Evolutionary conservation across 1,140 invertebrate species (phyloP), one percentile per base, ranked within the genome.

Genomic region (Samia ricini): DNA sequence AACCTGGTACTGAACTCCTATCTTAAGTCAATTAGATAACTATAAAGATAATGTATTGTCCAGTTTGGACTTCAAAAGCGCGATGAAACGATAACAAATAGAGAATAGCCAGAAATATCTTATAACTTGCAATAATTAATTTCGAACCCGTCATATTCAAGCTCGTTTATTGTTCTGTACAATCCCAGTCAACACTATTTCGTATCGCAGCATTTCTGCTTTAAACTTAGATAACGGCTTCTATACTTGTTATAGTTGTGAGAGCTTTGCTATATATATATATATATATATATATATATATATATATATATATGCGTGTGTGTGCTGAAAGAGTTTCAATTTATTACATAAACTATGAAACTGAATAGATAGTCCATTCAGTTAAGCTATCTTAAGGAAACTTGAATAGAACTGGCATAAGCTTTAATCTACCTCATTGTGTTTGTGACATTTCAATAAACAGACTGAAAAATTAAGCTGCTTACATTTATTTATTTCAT

Each of bases 51-150:
- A 55, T 15, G 15, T 8, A 12, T 55, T 15, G n/a, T 24, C 21
- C 21, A 10, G 22, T 15, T 24, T 23, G 20, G 2, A 22, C 3
- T 52, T 23, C 50, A 4, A 57, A 36, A 29, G 18, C 12, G 6
- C 51, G 20, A 66, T 61, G 29, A 66, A 55, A 57, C 57, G 64
- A 67, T 58, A 67, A 64, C 51, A 18, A 60, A 54, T 18, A 56
- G 61, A 58, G 49, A 65, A 49, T 33, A 20, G 12, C 23, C 26
- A 22, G 56, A 22, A 60, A 57, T 55, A 51, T 26, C 56, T 21
- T 19, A n/a, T n/a, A 22, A 20, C 26, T 60, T 64, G 63, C 65
- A 64, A 56, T 68, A 68, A 74, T 71, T 73, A 76, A n/a, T 78
- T 78, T 68, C 70, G 61, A 63, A 57, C 52, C 48, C 70, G 64